These are phyloP conservation scores for human DNA, from an alignment of 2,113 vertebrate genomes.

Conservation along the genomic window DNA sequence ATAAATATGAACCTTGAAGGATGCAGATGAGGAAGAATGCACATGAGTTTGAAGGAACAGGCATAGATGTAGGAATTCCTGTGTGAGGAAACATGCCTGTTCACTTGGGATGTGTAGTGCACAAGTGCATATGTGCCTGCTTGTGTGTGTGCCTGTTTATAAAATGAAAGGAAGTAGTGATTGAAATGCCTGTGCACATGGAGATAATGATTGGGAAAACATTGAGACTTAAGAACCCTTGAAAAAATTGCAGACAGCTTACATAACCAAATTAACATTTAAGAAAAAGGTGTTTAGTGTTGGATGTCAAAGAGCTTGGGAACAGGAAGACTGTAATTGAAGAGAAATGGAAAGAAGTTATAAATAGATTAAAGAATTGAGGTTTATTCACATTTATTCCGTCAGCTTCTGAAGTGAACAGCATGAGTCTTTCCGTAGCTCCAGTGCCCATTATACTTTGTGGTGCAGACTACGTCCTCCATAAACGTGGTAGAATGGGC, in stretches of 20 bases:
- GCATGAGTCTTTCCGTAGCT: neutral
- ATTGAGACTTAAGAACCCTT: neutral
- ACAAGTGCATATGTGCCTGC: neutral
- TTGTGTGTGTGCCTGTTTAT: neutral
- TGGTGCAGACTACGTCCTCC: neutral
- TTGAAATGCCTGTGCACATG: neutral
- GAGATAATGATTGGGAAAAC: neutral
- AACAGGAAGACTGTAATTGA: neutral
- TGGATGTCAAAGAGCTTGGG: neutral
- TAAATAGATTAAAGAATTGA: neutral
- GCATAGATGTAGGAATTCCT: neutral
- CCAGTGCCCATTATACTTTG: neutral
- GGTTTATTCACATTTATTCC: neutral
- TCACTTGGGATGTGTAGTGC: neutral
- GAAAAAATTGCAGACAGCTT: neutral
- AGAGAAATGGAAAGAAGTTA: neutral
- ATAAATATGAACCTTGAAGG: neutral
- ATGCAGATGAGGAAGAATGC: neutral
- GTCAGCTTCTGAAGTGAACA: neutral
- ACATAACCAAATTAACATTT: neutral
- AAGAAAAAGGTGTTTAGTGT: neutral
- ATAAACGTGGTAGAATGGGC: neutral
- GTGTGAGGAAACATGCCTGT: neutral
- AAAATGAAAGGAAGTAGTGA: neutral
- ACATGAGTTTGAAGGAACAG: neutral